Evolutionary conservation across 1,140 invertebrate genomes (phyloP), one percentile per base, ranked within the genome.

Genomic region (Brachionus manjavacas): DNA sequence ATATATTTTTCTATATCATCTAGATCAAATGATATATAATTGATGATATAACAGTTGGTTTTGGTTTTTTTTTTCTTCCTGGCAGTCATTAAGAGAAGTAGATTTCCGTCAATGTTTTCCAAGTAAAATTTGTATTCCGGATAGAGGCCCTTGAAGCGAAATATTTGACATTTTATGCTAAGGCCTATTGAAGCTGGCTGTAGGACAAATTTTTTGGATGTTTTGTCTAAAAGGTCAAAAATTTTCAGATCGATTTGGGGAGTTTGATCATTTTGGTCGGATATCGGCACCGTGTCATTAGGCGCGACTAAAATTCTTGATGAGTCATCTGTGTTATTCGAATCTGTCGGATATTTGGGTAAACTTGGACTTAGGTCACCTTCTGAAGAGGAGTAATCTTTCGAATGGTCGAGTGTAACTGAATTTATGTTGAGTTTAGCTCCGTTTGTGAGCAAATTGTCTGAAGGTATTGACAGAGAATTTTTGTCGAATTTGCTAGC

Each of bases 21-120:
- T 35, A 81, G 41, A 81, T 81, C 79, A 46, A 64, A 81, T 39
- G 79, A 64, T 60, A 81, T 81, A 28, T 81, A 81, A 81, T 81
- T 81, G 3, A 81, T 41, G 7, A 64, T 43, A 7, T 81, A 81
- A 46, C 79, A 81, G 23, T 3, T 31, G 20, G 79, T 81, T 68
- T 81, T 81, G 23, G 52, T 16, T n/a, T 81, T 81, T 25, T 81
- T 81, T 43, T 81, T 81, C 28, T 81, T 81, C 12, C 79, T 25
- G 16, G 79, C 79, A 23, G 49, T 64, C 79, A 81, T 81, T 39
- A 81, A 14, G 7, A 81, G 31, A 1, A 81, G 20, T 1, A 81
- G 28, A 39, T 81, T 60, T 4, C 79, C 79, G n/a, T 81, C 79
- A 9, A 81, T n/a, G 25, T 81, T 81, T 68, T 81, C 79, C 55